These are phyloP conservation scores for Carettochelys insculpta DNA, from an alignment of 2,113 vertebrate genomes.

Conservation along the genomic window DNA sequence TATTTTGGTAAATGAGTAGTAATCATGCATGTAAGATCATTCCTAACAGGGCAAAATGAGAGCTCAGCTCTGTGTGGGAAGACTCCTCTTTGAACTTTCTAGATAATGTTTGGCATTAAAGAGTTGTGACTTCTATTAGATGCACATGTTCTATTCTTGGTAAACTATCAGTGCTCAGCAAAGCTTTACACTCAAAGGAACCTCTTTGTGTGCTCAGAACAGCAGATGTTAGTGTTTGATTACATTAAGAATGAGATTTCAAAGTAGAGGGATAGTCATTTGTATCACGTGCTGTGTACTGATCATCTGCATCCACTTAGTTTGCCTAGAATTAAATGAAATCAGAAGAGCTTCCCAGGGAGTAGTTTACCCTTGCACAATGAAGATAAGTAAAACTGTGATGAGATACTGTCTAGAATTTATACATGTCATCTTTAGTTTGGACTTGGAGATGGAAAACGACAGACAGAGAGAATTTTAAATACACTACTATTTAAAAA, in stretches of 20 bases:
- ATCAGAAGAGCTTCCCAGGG: constrained; percentile 11
- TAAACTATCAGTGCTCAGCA: constrained; percentile 43
- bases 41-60: not conserved
- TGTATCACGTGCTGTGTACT: not conserved
- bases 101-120: constrained; percentile 33
- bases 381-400: not conserved
- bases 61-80: not conserved
- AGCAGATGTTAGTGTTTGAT: constrained; percentile 45
- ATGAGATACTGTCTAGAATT: not conserved
- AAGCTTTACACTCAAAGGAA: constrained; percentile 56
- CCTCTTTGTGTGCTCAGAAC: constrained; percentile 46
- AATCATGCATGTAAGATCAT: not conserved
- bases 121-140: constrained; percentile 9
- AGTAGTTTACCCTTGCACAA: not conserved
- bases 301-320: constrained; percentile 20
- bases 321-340: constrained; percentile 20
- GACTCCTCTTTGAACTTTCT: not conserved
- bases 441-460: not conserved
- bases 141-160: constrained; percentile 8
- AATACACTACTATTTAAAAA: not conserved
- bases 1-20: not conserved
- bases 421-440: accelerated
- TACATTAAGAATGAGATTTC: constrained; percentile 52
- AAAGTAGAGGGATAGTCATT: constrained; percentile 35
- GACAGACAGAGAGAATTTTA: not conserved